Percentiles rank a stretch among this genome's conserved stretches.
These are phyloP conservation scores for Drosophila lacteicornis DNA, from an alignment of 1,140 invertebrate species.

Conservation along the genomic window DNA sequence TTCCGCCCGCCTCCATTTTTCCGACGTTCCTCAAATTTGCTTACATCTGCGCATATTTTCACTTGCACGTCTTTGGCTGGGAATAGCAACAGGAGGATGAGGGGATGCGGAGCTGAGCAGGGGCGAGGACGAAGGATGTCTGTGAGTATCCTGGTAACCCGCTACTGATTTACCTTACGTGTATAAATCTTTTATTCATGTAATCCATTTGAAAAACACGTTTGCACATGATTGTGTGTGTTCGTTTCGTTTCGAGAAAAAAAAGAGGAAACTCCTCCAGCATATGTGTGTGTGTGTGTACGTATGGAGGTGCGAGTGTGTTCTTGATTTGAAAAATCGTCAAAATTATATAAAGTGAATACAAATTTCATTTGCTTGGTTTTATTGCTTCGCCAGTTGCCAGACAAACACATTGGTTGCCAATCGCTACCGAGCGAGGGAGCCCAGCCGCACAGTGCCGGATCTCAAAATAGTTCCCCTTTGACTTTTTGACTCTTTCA, in stretches of 20 bases:
- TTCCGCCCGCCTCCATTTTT: neutral
- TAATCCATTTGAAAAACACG: slow-evolving; percentile 83
- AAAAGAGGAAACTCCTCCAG: slow-evolving; percentile 55
- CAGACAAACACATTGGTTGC: slow-evolving; percentile 64
- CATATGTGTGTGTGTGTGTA: neutral
- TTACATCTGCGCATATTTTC: slow-evolving; percentile 80
- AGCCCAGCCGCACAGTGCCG: slow-evolving; percentile 1
- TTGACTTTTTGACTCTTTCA: slow-evolving; percentile 2
- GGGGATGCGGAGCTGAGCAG: slow-evolving; percentile 9
- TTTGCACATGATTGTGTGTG: slow-evolving; percentile 82
- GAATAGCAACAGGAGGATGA: neutral
- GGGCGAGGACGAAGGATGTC: slow-evolving; percentile 19
- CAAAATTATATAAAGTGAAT: slow-evolving; percentile 83
- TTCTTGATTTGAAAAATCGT: slow-evolving; percentile 78
- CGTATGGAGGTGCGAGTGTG: slow-evolving; percentile 24
- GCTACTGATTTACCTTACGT: slow-evolving; percentile 82
- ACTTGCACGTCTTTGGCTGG: slow-evolving; percentile 62
- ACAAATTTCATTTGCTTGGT: slow-evolving; percentile 79
- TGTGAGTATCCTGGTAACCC: slow-evolving; percentile 71
- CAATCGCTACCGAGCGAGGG: slow-evolving; percentile 27
- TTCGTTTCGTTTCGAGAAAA: slow-evolving; percentile 57
- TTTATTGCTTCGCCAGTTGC: slow-evolving; percentile 67
- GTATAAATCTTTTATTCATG: slow-evolving; percentile 84
- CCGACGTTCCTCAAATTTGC: slow-evolving; percentile 55
- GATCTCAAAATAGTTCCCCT: slow-evolving; percentile 34